These are phyloP conservation scores for Hydrophis major DNA, from an alignment of 2,797 vertebrate species.

Conservation along the genomic window DNA sequence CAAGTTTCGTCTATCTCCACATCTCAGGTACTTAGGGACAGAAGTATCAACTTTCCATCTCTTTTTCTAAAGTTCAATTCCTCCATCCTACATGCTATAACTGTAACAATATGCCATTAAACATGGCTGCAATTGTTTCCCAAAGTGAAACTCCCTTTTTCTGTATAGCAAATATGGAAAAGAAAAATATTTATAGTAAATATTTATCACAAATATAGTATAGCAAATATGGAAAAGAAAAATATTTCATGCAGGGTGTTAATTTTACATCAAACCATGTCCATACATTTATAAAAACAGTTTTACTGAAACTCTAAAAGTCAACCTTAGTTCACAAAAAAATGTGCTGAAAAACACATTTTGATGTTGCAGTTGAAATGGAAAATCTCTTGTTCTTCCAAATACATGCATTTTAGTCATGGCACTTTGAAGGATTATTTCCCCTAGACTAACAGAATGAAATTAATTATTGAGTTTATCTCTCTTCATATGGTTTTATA, in stretches of 20 bases:
- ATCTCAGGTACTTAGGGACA: slow-evolving; percentile 81
- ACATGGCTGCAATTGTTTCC: neutral
- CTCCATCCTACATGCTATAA: neutral
- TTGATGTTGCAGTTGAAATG: neutral
- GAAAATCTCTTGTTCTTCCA: neutral
- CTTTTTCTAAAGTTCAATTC: neutral
- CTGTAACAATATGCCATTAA: neutral
- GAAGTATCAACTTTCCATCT: neutral
- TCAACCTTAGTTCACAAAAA: neutral
- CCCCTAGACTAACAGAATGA: neutral
- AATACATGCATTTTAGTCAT: neutral
- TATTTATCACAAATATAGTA: neutral
- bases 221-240: neutral
- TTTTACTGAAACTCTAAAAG: neutral
- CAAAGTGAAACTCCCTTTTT: neutral
- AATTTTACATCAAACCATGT: neutral
- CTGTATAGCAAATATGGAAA: neutral
- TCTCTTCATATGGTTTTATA: neutral
- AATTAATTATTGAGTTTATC: neutral
- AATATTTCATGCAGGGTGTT: neutral
- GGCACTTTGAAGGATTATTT: neutral
- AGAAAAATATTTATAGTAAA: neutral
- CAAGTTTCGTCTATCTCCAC: slow-evolving; percentile 87
- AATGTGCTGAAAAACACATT: neutral
- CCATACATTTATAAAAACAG: neutral